phyloP scores from a whole-genome alignment of 2,888 invertebrate species.

The Phengaris arion region DNA sequence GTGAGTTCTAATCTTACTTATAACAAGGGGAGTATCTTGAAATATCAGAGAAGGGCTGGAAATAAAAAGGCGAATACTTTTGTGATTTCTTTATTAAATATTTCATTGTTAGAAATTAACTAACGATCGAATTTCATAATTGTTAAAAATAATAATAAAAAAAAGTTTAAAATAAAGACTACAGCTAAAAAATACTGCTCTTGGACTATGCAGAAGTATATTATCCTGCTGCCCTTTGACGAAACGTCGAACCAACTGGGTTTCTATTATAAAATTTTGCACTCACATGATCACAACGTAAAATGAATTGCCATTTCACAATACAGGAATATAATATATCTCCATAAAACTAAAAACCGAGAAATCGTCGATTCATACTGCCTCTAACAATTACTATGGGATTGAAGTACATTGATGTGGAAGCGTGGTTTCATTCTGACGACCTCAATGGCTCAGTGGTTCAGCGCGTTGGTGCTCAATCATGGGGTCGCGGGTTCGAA shows the following conservation, averaged over 20 bases:
- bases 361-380: conserved; percentile 2
- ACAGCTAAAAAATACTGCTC: conserved; percentile 78
- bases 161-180: conserved; percentile 72
- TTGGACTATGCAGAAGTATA: conserved; percentile 73
- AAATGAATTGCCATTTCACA: conserved; percentile 75
- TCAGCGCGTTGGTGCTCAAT: too few relatives aligned
- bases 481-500: too few relatives aligned
- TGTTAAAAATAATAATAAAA: conserved; percentile 65
- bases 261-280: conserved; percentile 70
- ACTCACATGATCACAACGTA: conserved; percentile 78
- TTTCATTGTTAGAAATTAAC: conserved; percentile 79
- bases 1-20: too few relatives aligned
- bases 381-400: not conserved
- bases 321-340: conserved; percentile 51
- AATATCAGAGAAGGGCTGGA: conserved; percentile 30
- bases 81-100: conserved; percentile 79
- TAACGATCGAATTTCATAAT: conserved; percentile 77
- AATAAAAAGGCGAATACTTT: conserved; percentile 61
- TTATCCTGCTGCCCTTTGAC: conserved; percentile 72
- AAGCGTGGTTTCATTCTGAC: too few relatives aligned
- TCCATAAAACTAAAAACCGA: conserved; percentile 36
- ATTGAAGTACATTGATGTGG: too few relatives aligned
- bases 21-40: not conserved
- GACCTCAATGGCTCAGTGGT: too few relatives aligned
- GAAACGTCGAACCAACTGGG: conserved; percentile 64